These are phyloP conservation scores for Aproaerema taeniolella DNA, from an alignment of 2,888 invertebrate genomes.

Conservation along the genomic window DNA sequence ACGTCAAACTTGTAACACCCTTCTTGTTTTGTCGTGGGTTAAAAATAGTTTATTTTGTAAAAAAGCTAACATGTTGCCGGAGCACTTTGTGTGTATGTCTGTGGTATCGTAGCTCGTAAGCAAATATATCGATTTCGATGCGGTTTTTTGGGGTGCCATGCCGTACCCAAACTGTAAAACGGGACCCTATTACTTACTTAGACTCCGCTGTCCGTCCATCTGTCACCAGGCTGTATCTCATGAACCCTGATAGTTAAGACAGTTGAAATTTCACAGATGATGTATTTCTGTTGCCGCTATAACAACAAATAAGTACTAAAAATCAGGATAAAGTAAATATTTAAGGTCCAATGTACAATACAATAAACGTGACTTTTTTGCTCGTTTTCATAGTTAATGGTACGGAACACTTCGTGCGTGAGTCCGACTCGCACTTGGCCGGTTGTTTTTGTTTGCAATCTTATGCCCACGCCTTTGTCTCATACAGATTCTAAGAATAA, in stretches of 20 bases:
- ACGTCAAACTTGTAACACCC: too few species aligned
- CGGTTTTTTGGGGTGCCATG: neutral
- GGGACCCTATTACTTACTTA: neutral
- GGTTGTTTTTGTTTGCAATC: too few species aligned
- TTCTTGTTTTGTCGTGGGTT: too few species aligned
- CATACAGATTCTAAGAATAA: too few species aligned
- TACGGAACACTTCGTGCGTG: neutral
- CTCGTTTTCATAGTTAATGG: neutral
- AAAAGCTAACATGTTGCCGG: too few species aligned
- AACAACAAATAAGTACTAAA: slow-evolving; percentile 1
- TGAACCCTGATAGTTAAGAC: neutral
- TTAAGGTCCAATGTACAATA: neutral
- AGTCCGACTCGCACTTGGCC: neutral
- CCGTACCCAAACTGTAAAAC: neutral
- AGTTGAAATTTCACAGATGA: neutral
- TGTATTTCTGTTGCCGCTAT: neutral
- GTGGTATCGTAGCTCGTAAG: too few species aligned
- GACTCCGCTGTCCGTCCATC: neutral
- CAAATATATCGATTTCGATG: too few species aligned
- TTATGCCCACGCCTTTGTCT: too few species aligned
- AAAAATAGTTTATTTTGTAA: too few species aligned
- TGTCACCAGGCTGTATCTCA: neutral
- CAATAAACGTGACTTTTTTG: neutral
- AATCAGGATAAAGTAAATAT: neutral
- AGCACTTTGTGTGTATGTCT: too few species aligned